Evolutionary conservation across 2,888 invertebrate genomes (phyloP), one percentile per base, ranked within the genome.

Genomic region (Drosophila greeni): DNA sequence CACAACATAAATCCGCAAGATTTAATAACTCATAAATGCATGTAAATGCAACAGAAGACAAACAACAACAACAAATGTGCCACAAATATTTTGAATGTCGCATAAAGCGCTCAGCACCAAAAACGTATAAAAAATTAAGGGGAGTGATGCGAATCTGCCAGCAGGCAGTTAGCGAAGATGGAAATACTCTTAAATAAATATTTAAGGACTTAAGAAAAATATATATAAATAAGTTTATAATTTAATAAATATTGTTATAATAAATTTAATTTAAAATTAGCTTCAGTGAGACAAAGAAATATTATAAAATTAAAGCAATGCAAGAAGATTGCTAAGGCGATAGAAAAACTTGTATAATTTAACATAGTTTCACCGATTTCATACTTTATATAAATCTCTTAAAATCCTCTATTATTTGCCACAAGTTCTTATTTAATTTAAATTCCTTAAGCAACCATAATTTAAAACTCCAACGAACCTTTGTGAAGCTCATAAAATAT

Each of bases 11-110:
- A 84, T 80, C 60, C 69, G 71, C 64, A 76, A 75, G 66, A 84
- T 81, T 82, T 82, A 85, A 82, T 82, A 82, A 82, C 81, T 85
- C 84, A 83, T 81, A 78, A 83, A 77, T 72, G 77, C 73, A 76
- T 75, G 82, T 73, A 83, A 75, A 84, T 72, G 74, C 78, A 72
- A 66, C 58, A 72, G 9, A 37, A 37, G 42, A 33, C 34, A 24
- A 24, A 29, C 64, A 72, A 33, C 73, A 58, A 60, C 57, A 62
- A 75, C 64, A 73, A 78, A 79, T 84, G 75, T 79, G 80, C 68
- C 84, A 80, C 83, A 80, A 45, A 45, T 80, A 84, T 82, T 76
- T 61, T 67, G 78, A 78, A 72, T 80, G 80, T 82, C 80, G 77
- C 80, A 62, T 59, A 75, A 76, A 60, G 65, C 61, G 66, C 24